Evolutionary conservation across 1,140 invertebrate species (phyloP), one percentile per base, ranked within the genome.

Genomic region (Zophobas morio): DNA sequence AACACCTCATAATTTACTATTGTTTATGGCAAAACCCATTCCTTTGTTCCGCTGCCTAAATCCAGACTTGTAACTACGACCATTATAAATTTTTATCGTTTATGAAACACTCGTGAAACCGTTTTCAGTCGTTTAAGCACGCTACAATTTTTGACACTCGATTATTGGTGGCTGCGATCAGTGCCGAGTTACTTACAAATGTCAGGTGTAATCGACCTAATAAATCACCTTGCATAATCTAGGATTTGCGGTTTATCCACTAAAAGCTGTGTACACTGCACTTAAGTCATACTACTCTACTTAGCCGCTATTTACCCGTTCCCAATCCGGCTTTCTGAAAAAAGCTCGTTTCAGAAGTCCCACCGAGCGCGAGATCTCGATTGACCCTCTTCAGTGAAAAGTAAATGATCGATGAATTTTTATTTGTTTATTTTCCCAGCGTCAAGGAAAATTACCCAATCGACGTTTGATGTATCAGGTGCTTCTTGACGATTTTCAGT

Each of bases 211-310:
- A 66, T 66, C 60, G 60, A 66, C 37, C 60, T 20, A 66, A 66
- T 66, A 66, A 66, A 66, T 66, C 60, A 66, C 37, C 60, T 66
- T 66, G 60, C 60, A 66, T 32, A 66, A 66, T 66, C 60, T 66
- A 66, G 60, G 60, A 66, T 42, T 66, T 66, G 60, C 8, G 60
- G 60, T 42, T 6, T 42, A 42, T 66, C 20, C 37, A 32, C n/a
- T 36, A 66, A 66, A 66, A 66, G 42, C n/a, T 40, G 2, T 32
- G 33, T 42, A 39, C 39, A 46, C 6, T 66, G 33, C 37, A 66
- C 60, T 66, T 66, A 66, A 66, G 20, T 66, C 60, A 66, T 63
- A 37, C 4, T 8, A 39, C 6, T 63, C 36, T 63, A 6, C n/a
- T 51, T 51, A 20, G 6, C 8, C 57, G 39, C 35, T 42, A 66